Conservation (phyloP, 2,113 vertebrate genomes). For the Vulpes ferrilata region DNA sequence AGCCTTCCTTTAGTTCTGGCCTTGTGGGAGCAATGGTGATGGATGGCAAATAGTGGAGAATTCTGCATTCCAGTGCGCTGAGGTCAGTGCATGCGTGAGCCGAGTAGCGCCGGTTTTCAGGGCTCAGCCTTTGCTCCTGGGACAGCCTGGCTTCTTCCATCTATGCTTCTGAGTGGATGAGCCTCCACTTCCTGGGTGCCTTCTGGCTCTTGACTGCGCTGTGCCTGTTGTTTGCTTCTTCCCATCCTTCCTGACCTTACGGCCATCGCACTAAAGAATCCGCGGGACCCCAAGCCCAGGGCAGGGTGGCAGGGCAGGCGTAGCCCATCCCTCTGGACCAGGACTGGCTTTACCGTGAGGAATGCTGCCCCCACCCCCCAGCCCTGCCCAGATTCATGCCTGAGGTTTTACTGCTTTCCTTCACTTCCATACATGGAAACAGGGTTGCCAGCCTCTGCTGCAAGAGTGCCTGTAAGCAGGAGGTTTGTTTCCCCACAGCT, state of each 20-base stretch:
- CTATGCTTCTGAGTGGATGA: accelerated
- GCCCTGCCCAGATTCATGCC: constrained; percentile 85
- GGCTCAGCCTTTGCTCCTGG: neutral
- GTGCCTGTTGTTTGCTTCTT: neutral
- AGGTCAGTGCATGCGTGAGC: constrained; percentile 46
- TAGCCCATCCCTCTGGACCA: constrained; percentile 74
- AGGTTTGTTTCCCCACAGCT: constrained; percentile 84
- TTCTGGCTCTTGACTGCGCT: neutral
- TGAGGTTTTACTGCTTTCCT: constrained; percentile 86
- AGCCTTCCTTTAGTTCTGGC: neutral
- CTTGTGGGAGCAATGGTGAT: constrained; percentile 38
- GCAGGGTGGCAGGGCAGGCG: constrained; percentile 16
- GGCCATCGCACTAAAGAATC: neutral
- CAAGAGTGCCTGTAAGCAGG: constrained; percentile 81
- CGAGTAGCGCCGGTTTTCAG: neutral
- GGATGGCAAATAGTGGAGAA: constrained; percentile 46
- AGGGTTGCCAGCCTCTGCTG: constrained; percentile 82
- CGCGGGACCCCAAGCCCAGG: neutral
- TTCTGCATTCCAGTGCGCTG: constrained; percentile 68
- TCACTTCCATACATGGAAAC: constrained; percentile 90
- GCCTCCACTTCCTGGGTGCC: neutral
- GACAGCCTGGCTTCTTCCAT: neutral
- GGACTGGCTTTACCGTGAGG: constrained; percentile 45
- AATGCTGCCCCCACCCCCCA: constrained; percentile 70
- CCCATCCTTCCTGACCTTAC: neutral